These are phyloP conservation scores for Melanerpes formicivorus DNA, from an alignment of 2,113 vertebrate genomes.

Conservation along the genomic window DNA sequence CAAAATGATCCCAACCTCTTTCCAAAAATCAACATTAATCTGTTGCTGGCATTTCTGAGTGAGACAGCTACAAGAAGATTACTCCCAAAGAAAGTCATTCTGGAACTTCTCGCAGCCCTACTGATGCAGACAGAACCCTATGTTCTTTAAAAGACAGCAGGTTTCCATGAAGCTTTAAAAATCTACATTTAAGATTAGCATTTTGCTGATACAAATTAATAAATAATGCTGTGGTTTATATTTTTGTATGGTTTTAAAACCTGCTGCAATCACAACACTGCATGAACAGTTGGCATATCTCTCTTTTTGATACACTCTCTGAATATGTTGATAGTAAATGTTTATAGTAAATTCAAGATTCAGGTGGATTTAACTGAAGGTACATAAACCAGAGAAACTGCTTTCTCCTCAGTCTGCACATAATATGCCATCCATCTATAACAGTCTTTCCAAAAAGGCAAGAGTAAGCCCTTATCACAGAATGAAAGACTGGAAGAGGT, in stretches of 20 bases:
- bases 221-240: background rate
- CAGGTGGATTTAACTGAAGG: background rate
- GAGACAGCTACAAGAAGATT: background rate
- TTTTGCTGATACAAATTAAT: background rate
- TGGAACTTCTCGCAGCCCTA: background rate
- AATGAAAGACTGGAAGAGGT: background rate
- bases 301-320: background rate
- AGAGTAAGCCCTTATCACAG: background rate
- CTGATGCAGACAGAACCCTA: background rate
- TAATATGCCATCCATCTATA: background rate
- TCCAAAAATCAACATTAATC: background rate
- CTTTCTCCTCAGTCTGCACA: background rate
- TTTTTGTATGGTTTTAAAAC: background rate
- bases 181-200: background rate
- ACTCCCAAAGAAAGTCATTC: background rate
- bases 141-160: background rate
- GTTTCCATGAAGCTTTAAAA: background rate
- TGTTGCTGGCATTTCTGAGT: background rate
- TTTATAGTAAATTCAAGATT: background rate
- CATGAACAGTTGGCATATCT: background rate
- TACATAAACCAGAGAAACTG: background rate
- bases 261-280: background rate
- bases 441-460: background rate
- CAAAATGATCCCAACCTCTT: background rate
- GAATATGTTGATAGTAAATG: background rate